phyloP scores from a whole-genome alignment of 1,140 invertebrate species.

The Ips nitidus region DNA sequence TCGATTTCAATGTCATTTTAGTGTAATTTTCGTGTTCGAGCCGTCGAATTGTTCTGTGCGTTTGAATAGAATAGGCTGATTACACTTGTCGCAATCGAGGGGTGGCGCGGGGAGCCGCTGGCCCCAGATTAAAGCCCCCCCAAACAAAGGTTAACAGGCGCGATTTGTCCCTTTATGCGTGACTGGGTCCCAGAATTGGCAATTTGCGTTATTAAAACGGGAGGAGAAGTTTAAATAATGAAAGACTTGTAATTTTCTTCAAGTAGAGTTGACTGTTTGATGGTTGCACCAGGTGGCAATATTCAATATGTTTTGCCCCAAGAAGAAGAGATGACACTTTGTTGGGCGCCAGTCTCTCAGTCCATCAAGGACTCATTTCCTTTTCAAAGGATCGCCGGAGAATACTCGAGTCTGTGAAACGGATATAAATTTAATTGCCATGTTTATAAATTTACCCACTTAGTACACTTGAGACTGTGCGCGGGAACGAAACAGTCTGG shows the following conservation, averaged over 20 bases:
- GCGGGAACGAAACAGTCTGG: too few relatives aligned
- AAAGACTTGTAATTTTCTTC: background rate
- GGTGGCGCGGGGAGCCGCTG: conserved; percentile 10
- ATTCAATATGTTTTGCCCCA: too few relatives aligned
- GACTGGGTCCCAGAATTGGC: conserved; percentile 22
- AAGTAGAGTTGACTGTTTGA: background rate
- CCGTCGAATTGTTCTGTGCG: conserved; percentile 42
- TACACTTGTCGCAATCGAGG: conserved; percentile 42
- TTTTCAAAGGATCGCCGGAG: too few relatives aligned
- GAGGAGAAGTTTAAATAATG: conserved; percentile 17
- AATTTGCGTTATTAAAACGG: conserved; percentile 30
- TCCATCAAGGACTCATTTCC: too few relatives aligned
- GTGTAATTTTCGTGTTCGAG: conserved; percentile 33
- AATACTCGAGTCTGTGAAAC: too few relatives aligned
- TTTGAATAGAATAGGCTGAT: conserved; percentile 48
- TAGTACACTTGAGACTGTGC: too few relatives aligned
- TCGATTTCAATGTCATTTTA: conserved; percentile 28
- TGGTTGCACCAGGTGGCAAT: background rate
- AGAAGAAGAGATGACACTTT: too few relatives aligned
- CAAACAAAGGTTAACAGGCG: conserved; percentile 46
- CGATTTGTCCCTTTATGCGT: conserved; percentile 31
- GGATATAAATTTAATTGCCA: too few relatives aligned
- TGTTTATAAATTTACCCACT: too few relatives aligned
- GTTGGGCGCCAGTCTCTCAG: too few relatives aligned
- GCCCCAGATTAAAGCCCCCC: conserved; percentile 43